Percentiles rank a stretch among this genome's conserved stretches.
These are phyloP conservation scores for Bothrops alternatus DNA, from an alignment of 2,797 vertebrate species.

Conservation along the genomic window DNA sequence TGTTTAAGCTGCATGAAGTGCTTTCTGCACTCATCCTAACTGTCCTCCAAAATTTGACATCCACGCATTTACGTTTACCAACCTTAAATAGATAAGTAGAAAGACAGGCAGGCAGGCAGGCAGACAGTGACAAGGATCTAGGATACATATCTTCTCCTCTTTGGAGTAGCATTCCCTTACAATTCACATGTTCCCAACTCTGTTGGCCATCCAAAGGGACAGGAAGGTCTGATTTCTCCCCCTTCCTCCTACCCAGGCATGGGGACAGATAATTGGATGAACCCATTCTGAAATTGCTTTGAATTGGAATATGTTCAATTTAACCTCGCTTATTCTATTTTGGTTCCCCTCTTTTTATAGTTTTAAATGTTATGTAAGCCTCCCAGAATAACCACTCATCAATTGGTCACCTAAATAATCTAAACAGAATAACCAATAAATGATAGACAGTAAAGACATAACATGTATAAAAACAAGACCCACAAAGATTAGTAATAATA, in stretches of 20 bases:
- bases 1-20: not conserved
- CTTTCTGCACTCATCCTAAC: not conserved
- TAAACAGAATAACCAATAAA: not conserved
- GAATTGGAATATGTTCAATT: not conserved
- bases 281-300: not conserved
- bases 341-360: not conserved
- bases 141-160: not conserved
- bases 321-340: not conserved
- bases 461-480: not conserved
- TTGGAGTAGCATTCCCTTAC: not conserved
- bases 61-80: not conserved
- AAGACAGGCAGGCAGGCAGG: no score
- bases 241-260: not conserved
- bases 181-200: not conserved
- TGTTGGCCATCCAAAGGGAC: not conserved
- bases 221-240: not conserved
- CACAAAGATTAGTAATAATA: constrained; percentile 17
- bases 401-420: not conserved
- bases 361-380: not conserved
- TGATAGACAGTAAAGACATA: not conserved
- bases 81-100: not conserved
- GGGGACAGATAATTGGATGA: not conserved
- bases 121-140: not conserved
- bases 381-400: not conserved
- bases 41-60: constrained; percentile 4